Evolutionary conservation across 2,888 invertebrate genomes (phyloP).

Genomic region (Eurytoma adleriae): DNA sequence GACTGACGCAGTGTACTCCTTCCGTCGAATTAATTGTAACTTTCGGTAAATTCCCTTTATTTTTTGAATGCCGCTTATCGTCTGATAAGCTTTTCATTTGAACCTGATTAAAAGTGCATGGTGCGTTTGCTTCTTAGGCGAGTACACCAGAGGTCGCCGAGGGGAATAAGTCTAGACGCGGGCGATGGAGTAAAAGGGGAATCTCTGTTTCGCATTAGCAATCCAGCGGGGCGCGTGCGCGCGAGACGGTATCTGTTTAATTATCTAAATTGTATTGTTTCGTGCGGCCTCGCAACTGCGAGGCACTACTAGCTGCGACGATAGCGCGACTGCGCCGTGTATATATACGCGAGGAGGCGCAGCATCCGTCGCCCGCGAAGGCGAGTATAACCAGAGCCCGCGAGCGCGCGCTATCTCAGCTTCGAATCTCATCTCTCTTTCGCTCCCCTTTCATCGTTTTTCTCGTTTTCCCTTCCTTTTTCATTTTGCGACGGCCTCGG

Average conservation of each 20-base stretch:
- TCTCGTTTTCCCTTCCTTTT: conserved; percentile 44
- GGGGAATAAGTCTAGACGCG: neutral
- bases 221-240: conserved; percentile 35
- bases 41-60: too few species aligned
- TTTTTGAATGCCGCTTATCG: neutral
- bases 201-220: conserved; percentile 63
- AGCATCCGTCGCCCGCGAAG: conserved; percentile 43
- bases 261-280: conserved; percentile 70
- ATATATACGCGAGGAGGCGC: conserved; percentile 19
- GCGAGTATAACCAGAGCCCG: conserved; percentile 48
- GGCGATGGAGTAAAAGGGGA: conserved; percentile 23
- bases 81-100: neutral
- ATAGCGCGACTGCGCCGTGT: conserved; percentile 22
- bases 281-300: conserved; percentile 49
- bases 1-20: too few species aligned
- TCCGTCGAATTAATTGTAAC: too few species aligned
- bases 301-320: conserved; percentile 35
- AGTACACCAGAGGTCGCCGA: neutral
- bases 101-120: neutral
- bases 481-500: conserved; percentile 57
- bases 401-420: conserved; percentile 42
- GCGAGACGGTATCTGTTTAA: conserved; percentile 67
- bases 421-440: conserved; percentile 51
- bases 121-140: neutral
- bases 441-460: conserved; percentile 1